Evolutionary conservation across 2,113 vertebrate species (phyloP), one percentile per base, ranked within the genome.

Genomic region (Engystomops pustulosus): DNA sequence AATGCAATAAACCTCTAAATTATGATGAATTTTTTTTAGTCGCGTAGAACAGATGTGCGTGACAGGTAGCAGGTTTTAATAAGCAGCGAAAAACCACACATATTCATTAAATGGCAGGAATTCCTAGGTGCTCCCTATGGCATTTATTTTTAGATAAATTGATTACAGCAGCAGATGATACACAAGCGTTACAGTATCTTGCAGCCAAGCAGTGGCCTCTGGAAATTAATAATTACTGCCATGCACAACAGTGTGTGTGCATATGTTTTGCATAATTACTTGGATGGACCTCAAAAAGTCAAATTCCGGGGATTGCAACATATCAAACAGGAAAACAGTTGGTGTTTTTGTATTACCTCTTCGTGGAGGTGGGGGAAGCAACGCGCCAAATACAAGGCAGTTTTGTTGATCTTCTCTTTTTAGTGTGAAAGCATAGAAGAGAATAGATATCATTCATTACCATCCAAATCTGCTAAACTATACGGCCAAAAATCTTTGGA

Each of bases 141-240:
- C 18, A 34, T 83, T 83, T 83, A 83, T 83, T 83, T 83, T 83
- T 83, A 75, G 70, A 75, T 49, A 70, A 83, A 83, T 65, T 83
- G 81, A 83, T 83, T 74, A 65, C 38, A 30, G 53, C 70, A 49
- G 81, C 81, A 83, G 81, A 83, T 83, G 81, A 83, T 75, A 65
- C 69, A 75, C 81, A 75, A 83, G 49, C 60, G 41, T 83, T 83
- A 71, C 51, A 49, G 81, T 75, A 75, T 30, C 70, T 45, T 34
- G 69, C 70, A 75, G 81, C 70, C 70, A 83, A 82, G 79, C 45
- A 82, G 62, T 51, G 69, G 81, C 81, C 81, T 75, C 70, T 83
- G 70, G 81, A 83, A 83, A 83, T 65, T 83, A 83, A 83, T 65
- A 83, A 83, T 75, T 75, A 83, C 81, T 65, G 81, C 10, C 38